Conservation (phyloP, 2,797 vertebrate species). For the Varecia variegata region DNA sequence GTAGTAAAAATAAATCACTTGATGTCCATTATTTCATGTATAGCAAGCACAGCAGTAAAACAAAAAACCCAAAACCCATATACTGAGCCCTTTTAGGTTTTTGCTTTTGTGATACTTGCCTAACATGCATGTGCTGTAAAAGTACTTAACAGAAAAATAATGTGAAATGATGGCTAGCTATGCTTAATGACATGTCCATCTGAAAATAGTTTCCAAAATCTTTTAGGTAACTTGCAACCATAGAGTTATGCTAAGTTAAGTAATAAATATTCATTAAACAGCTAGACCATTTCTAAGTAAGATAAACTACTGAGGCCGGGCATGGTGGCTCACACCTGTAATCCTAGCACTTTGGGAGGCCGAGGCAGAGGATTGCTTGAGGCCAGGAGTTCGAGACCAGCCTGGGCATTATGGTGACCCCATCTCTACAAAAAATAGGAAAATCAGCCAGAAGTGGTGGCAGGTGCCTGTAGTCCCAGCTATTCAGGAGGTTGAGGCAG, state of each 20-base stretch:
- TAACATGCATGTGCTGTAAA: neutral
- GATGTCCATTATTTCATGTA: neutral
- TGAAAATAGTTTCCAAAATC: neutral
- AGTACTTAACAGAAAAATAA: neutral
- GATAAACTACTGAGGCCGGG: neutral
- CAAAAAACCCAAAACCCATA: neutral
- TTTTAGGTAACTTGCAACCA: neutral
- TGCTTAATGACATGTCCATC: neutral
- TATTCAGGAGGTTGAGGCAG: neutral
- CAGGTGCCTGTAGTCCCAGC: neutral
- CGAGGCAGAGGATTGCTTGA: neutral
- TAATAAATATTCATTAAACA: slow-evolving; percentile 22
- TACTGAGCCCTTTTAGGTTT: neutral
- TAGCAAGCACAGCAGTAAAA: neutral
- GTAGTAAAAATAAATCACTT: neutral
- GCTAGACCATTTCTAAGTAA: slow-evolving; percentile 33
- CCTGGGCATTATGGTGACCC: neutral
- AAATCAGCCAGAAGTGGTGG: neutral
- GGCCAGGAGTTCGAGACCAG: neutral
- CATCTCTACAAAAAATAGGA: neutral
- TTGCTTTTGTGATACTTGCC: neutral
- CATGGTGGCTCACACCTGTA: neutral
- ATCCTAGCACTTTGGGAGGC: neutral
- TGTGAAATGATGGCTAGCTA: neutral
- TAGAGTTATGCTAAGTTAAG: neutral